Evolutionary conservation across 1,140 invertebrate species (phyloP).

Genomic region (Apis mellifera): DNA sequence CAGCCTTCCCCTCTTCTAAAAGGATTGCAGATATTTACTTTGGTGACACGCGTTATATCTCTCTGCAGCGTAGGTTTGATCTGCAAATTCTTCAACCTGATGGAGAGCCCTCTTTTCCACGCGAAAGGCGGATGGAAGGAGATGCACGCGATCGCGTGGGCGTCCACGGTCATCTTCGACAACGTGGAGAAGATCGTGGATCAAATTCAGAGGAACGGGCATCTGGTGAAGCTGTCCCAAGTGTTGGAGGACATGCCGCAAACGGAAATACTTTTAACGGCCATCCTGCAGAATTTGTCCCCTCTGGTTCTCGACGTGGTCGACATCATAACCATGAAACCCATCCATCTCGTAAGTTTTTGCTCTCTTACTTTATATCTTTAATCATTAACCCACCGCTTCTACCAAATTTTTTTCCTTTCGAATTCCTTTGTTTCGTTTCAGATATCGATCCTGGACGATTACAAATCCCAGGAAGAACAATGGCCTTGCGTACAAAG

Average conservation of each 20-base stretch:
- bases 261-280: constrained; percentile 66
- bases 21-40: constrained; percentile 23
- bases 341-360: constrained; percentile 64
- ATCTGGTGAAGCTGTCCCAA: constrained; percentile 49
- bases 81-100: constrained; percentile 72
- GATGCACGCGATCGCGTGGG: constrained; percentile 69
- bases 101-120: constrained; percentile 72
- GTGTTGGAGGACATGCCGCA: constrained; percentile 68
- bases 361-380: no score
- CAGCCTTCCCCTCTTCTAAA: neutral
- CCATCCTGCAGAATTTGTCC: constrained; percentile 67
- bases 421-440: no score
- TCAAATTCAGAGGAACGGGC: constrained; percentile 67
- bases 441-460: constrained; percentile 67
- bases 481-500: constrained; percentile 72
- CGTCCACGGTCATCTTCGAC: constrained; percentile 65
- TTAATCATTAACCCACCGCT: no score
- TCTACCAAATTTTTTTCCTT: no score
- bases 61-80: constrained; percentile 76
- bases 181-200: constrained; percentile 70
- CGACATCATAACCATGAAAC: constrained; percentile 70
- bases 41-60: constrained; percentile 54
- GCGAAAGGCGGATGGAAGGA: constrained; percentile 61
- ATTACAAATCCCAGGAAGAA: constrained; percentile 69
- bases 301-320: constrained; percentile 67